These are phyloP conservation scores for Epiblema foenella DNA, from an alignment of 2,888 invertebrate species.

Conservation along the genomic window DNA sequence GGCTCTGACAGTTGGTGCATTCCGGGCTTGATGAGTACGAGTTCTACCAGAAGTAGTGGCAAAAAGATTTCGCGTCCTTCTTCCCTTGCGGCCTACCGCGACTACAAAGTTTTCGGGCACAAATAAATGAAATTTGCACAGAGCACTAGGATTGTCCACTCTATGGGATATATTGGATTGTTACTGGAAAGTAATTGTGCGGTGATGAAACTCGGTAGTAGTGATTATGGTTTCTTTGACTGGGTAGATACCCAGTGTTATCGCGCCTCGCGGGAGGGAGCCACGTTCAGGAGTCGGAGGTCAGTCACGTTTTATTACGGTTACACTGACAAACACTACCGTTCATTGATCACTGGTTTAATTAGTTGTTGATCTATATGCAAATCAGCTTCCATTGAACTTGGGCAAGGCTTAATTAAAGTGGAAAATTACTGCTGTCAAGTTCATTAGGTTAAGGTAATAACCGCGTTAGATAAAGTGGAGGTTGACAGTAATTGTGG, in stretches of 20 bases:
- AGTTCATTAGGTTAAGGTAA: neutral
- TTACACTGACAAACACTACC: neutral
- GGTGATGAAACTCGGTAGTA: neutral
- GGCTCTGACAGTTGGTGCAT: no score
- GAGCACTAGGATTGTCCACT: no score
- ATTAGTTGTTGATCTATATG: slow-evolving; percentile 5
- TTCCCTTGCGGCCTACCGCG: no score
- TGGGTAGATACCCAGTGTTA: neutral
- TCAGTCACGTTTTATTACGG: slow-evolving; percentile 2
- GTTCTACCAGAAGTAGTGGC: no score
- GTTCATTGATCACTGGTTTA: slow-evolving; percentile 6
- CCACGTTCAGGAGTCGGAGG: slow-evolving; percentile 6
- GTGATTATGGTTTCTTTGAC: no score
- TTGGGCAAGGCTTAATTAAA: neutral
- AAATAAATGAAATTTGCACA: no score
- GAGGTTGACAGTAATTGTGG: neutral
- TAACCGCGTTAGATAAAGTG: neutral
- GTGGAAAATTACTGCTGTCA: slow-evolving; percentile 26
- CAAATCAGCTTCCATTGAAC: slow-evolving; percentile 27
- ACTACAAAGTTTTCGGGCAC: no score
- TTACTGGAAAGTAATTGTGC: neutral
- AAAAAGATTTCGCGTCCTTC: no score
- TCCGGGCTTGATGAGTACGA: no score
- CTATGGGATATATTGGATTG: no score
- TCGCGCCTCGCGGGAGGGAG: slow-evolving; percentile 24